These are phyloP conservation scores for Serrognathus titanus DNA, from an alignment of 2,888 invertebrate genomes.

Conservation along the genomic window DNA sequence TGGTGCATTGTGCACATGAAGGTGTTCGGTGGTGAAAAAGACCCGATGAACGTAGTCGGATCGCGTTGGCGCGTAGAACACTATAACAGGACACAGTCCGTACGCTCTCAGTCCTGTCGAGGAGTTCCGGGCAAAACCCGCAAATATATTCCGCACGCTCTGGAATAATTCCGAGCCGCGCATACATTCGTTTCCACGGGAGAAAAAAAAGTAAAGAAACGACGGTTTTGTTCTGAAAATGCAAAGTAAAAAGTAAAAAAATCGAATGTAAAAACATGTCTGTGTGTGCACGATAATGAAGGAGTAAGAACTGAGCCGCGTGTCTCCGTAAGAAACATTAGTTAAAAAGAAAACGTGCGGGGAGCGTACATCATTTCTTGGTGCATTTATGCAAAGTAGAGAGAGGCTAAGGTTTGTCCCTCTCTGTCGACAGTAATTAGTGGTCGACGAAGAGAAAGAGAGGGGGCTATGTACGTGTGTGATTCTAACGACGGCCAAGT, in stretches of 20 bases:
- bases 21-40: background rate
- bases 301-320: conserved; percentile 4
- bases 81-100: conserved; percentile 24
- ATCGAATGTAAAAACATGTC: conserved; percentile 29
- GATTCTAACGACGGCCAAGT: conserved; percentile 48
- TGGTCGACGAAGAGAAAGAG: conserved; percentile 46
- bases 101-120: conserved; percentile 25
- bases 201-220: conserved; percentile 19
- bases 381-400: conserved; percentile 48
- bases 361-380: conserved; percentile 41
- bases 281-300: conserved; percentile 20
- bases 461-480: conserved; percentile 46
- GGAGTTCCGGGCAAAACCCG: conserved; percentile 22
- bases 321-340: conserved; percentile 4
- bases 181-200: conserved; percentile 10
- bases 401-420: conserved; percentile 17
- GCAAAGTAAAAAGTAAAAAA: conserved; percentile 20
- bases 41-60: conserved; percentile 16
- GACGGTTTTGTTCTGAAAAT: conserved; percentile 27
- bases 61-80: conserved; percentile 31
- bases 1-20: too few relatives aligned
- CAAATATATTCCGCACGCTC: conserved; percentile 23
- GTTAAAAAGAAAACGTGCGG: conserved; percentile 36
- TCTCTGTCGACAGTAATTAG: conserved; percentile 49
- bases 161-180: conserved; percentile 14